Base-by-base conservation (phyloP, 2,113 vertebrate species). In the Murina feae region DNA sequence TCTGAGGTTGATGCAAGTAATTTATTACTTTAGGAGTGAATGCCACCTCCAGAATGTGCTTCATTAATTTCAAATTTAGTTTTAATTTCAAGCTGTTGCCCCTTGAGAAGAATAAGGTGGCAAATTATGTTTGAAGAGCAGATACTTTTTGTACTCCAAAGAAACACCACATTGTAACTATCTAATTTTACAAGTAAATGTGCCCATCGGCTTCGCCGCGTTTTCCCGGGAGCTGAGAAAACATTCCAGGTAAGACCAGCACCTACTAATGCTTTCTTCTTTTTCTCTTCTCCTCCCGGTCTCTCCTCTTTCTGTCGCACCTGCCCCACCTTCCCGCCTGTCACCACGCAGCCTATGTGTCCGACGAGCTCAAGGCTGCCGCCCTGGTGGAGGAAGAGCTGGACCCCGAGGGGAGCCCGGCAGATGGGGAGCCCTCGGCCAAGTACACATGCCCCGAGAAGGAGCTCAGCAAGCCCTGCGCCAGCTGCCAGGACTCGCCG, bases 21-120 rank as follows among this genome's bases (percentile, higher is more conserved):
- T 99, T 99, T 99, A 99, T 99, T 99, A 99, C 99, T 99, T 99
- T 99, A 99, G 99, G 99, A 99, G 99, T 99, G 99, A 99, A 99
- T 99, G 99, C 99, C 99, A 99, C 99, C 99, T 99, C 99, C 99
- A 99, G 99, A 99, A 99, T 99, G 99, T 99, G 99, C 99, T 99
- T 99, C 99, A 99, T 99, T 99, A 99, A 99, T 99, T 99, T 99
- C 99, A 99, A 99, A 99, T 99, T 99, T 99, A 99, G 99, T 99
- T 99, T 99, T 99, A 99, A 99, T 99, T 99, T 99, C 99, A 99
- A 99, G 99, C 99, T 99, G 99, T 99, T 99, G 99, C 99, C 99
- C 99, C 99, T 99, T 99, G 99, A 99, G 99, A 99, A 99, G 99
- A 99, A 99, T 99, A 99, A 99, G 99, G 99, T 99, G 99, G 99